phyloP scores from a whole-genome alignment of 2,888 invertebrate species.

The Trisateles emortualis region DNA sequence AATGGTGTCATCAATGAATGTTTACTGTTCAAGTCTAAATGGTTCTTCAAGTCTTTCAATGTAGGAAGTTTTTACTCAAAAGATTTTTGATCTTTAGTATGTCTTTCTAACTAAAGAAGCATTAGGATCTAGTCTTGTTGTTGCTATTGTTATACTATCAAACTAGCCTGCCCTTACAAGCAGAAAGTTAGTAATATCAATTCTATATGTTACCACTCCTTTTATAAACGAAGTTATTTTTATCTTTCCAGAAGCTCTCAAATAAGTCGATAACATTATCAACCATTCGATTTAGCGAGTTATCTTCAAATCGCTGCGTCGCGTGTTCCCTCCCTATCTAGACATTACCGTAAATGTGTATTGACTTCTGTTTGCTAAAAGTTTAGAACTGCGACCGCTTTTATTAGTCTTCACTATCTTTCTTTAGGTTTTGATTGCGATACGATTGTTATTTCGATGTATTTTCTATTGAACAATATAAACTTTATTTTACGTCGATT shows the following conservation, averaged over 20 bases:
- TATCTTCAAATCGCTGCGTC: slow-evolving; percentile 28
- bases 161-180: too few relatives aligned
- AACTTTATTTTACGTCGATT: too few relatives aligned
- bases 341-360: slow-evolving; percentile 2
- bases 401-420: too few relatives aligned
- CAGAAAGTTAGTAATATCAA: too few relatives aligned
- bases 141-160: too few relatives aligned
- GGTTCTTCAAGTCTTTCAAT: too few relatives aligned
- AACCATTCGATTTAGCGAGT: slow-evolving; percentile 22
- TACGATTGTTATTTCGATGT: too few relatives aligned
- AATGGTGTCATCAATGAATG: background rate
- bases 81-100: background rate
- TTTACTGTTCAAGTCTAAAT: background rate
- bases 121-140: too few relatives aligned
- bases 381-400: background rate
- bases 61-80: too few relatives aligned
- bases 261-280: slow-evolving; percentile 19
- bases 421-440: background rate
- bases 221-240: background rate
- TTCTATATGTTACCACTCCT: background rate
- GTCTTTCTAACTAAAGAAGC: background rate
- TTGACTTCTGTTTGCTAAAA: slow-evolving; percentile 12
- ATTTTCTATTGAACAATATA: too few relatives aligned
- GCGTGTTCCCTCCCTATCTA: slow-evolving; percentile 30
- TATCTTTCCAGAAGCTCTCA: background rate